phyloP scores from a whole-genome alignment of 2,113 vertebrate genomes.

The Marcusenius ussheri region DNA sequence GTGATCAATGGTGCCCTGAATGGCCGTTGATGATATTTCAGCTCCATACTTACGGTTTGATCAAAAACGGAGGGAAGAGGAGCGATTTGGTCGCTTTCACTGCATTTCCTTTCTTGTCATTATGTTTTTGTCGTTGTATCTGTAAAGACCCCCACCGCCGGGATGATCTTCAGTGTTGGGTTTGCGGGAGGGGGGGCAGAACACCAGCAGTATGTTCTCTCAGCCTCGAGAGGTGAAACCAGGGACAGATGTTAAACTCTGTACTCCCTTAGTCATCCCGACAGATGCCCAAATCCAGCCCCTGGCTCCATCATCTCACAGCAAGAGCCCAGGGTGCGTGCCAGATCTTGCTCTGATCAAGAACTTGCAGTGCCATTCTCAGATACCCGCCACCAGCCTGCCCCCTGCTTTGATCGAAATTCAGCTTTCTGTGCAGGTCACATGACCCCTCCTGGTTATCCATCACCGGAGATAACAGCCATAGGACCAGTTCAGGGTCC shows the following conservation, averaged over 20 bases:
- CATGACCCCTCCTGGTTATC: neutral
- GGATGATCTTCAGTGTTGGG: neutral
- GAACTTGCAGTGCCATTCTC: neutral
- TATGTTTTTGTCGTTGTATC: neutral
- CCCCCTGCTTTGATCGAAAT: neutral
- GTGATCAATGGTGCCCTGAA: conserved; percentile 33
- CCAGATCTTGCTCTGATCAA: neutral
- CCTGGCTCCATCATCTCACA: neutral
- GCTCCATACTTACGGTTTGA: conserved; percentile 28
- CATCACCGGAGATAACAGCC: neutral
- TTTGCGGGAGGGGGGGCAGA: neutral
- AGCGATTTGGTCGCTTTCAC: neutral
- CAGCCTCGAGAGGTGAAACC: neutral
- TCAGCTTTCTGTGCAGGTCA: neutral
- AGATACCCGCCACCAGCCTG: conserved; percentile 4
- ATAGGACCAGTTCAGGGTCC: neutral
- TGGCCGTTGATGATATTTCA: conserved; percentile 32
- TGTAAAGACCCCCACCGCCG: neutral
- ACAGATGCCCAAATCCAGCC: neutral
- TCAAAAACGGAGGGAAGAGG: conserved; percentile 12
- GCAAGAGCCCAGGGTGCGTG: neutral
- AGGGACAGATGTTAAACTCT: conserved; percentile 15
- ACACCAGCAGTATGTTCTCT: neutral
- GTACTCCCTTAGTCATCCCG: neutral
- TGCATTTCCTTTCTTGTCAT: neutral